Base-by-base conservation (phyloP, 2,113 vertebrate genomes). In the Syngnathoides biaculeatus region DNA sequence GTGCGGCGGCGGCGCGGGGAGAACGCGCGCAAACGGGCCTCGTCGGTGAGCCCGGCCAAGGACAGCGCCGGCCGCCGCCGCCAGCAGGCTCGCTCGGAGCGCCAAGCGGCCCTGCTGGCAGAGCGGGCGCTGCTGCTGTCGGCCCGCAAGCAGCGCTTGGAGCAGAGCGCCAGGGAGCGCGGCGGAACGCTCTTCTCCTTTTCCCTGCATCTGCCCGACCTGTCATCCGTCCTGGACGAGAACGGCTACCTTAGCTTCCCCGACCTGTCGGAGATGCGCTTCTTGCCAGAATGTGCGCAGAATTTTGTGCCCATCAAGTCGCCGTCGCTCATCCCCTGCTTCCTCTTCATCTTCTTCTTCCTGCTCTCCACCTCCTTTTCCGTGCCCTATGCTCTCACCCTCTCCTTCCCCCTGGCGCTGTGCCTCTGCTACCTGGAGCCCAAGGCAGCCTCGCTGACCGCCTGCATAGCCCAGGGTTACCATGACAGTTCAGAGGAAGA, bases 361-460 rank as follows among this genome's bases (percentile, higher is more conserved):
- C 92, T 98, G 84, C 94, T 99, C 17, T 96, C 96, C 77, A 96
- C 96, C 72, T 98, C 96, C 81, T 98, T 99, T 93, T 98, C 96
- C 62, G 95, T 98, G 70, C 96, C 96, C 71, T 98, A 92, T 12
- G 96, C 97, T 64, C 95, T 99, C 93, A 98, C 96, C 76, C 96
- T 99, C 76, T 98, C 97, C 90, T 98, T 99, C 89, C 97, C 97
- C 79, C 92, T 99, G 94, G 97, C 97, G 86, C 89, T 99, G 93
- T 97, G 97, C 88, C 95, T 99, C 93, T 99, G 97, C 95, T 99
- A 96, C 94, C 95, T 99, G 96, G 97, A 99, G 95, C 97, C 97
- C 93, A 98, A 95, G 93, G 96, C 96, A 77, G 93, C 96, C 86
- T 96, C 95, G 90, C 94, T 99, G 93, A 95, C 93, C 84, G 94